phyloP scores from a whole-genome alignment of 2,888 invertebrate species.

The Epicampocera succincta region DNA sequence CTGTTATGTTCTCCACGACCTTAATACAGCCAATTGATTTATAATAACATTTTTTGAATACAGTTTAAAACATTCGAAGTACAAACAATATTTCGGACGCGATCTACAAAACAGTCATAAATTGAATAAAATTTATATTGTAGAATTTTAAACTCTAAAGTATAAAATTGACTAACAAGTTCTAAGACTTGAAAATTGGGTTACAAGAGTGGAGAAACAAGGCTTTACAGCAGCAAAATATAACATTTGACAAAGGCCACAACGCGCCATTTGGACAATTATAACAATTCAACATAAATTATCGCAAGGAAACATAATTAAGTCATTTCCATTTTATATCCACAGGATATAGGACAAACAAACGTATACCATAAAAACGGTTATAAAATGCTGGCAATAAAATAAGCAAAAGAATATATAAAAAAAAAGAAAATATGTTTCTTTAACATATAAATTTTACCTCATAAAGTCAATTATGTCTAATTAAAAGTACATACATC shows the following conservation, averaged over 20 bases:
- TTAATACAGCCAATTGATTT: too few species aligned
- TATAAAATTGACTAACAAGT: too few species aligned
- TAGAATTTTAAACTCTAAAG: too few species aligned
- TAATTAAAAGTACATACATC: conserved; percentile 68
- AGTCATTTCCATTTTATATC: conserved; percentile 48
- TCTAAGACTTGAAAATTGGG: too few species aligned
- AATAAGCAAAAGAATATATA: conserved; percentile 20
- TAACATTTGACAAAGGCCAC: background rate
- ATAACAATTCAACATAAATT: conserved; percentile 16
- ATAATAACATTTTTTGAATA: too few species aligned
- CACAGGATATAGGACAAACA: conserved; percentile 55
- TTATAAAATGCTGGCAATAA: conserved; percentile 51
- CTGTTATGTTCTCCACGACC: too few species aligned
- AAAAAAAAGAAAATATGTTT: background rate
- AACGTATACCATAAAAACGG: conserved; percentile 6
- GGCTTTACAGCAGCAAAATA: too few species aligned
- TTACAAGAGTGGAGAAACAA: too few species aligned
- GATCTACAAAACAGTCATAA: too few species aligned
- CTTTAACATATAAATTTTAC: conserved; percentile 58
- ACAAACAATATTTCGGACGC: too few species aligned
- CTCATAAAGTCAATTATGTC: conserved; percentile 66
- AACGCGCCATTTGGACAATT: background rate
- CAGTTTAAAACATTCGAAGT: too few species aligned
- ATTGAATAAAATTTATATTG: too few species aligned
- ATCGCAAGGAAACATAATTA: conserved; percentile 38